These are phyloP conservation scores for Chlorops oryzae DNA, from an alignment of 1,140 invertebrate genomes.

Conservation along the genomic window DNA sequence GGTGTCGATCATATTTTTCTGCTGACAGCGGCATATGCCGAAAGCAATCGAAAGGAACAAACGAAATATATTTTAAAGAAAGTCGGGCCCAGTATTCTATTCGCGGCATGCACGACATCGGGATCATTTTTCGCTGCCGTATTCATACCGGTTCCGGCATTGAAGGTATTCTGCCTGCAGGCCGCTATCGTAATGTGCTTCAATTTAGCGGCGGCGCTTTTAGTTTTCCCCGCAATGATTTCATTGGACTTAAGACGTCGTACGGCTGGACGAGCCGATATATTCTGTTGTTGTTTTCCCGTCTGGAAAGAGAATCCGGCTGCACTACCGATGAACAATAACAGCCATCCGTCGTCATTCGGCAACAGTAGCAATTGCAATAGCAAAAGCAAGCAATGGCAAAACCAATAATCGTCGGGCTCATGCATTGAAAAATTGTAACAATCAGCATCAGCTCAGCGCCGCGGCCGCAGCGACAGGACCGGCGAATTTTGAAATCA, in stretches of 20 bases:
- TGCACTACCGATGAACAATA: conserved; percentile 34
- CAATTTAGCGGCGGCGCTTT: conserved; percentile 76
- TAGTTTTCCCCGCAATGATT: conserved; percentile 91
- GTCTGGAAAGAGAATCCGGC: conserved; percentile 49
- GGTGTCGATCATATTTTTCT: conserved; percentile 94
- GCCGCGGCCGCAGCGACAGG: conserved; percentile 17
- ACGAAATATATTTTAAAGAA: conserved; percentile 81
- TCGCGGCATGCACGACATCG: conserved; percentile 80
- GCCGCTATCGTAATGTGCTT: conserved; percentile 84
- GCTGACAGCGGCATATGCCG: conserved; percentile 77
- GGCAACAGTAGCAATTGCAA: conserved; percentile 30
- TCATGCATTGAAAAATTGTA: conserved; percentile 28
- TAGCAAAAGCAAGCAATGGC: too few species aligned
- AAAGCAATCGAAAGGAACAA: conserved; percentile 54
- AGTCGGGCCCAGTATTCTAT: conserved; percentile 74
- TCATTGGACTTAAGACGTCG: conserved; percentile 80
- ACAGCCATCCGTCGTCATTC: too few species aligned
- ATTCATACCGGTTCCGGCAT: conserved; percentile 88
- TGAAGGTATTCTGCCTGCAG: conserved; percentile 83
- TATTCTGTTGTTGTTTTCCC: conserved; percentile 73
- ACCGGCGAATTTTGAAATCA: too few species aligned
- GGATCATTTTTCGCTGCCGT: conserved; percentile 80
- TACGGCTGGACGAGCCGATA: conserved; percentile 67
- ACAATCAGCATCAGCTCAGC: too few species aligned
- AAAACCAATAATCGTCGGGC: background rate